Evolutionary conservation across 2,797 vertebrate species (phyloP).

Genomic region (Periophthalmus magnuspinnatus): DNA sequence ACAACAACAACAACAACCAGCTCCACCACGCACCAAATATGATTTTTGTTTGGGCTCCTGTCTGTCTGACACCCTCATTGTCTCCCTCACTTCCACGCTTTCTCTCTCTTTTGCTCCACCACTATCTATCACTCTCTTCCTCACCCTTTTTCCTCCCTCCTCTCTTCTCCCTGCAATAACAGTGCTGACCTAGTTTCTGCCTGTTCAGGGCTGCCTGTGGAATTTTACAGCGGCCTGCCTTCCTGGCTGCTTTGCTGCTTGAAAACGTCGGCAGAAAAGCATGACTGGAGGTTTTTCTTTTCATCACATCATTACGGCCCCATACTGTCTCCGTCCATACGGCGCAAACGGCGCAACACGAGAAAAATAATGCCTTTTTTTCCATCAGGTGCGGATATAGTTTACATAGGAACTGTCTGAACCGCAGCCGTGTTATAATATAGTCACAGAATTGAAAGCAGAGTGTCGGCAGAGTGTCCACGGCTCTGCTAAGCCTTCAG

Average conservation of each 20-base stretch:
- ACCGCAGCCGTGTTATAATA: slow-evolving; percentile 43
- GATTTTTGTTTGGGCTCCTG: slow-evolving; percentile 46
- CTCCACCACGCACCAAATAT: slow-evolving; percentile 29
- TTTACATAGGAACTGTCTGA: slow-evolving; percentile 20
- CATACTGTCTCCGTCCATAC: slow-evolving; percentile 30
- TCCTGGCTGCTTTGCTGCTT: slow-evolving; percentile 76
- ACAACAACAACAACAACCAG: slow-evolving; percentile 22
- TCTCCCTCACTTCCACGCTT: slow-evolving; percentile 44
- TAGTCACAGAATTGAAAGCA: slow-evolving; percentile 60
- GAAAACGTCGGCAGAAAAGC: slow-evolving; percentile 82
- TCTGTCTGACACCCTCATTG: slow-evolving; percentile 56
- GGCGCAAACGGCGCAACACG: slow-evolving; percentile 21
- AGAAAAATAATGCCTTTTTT: slow-evolving; percentile 27
- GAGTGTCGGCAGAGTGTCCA: slow-evolving; percentile 59
- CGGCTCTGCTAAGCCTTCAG: slow-evolving; percentile 66
- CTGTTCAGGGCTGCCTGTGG: slow-evolving; percentile 87
- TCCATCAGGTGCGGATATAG: slow-evolving; percentile 28
- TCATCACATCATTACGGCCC: slow-evolving; percentile 71
- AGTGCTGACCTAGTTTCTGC: slow-evolving; percentile 89
- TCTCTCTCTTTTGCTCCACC: slow-evolving; percentile 18
- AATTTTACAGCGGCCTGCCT: slow-evolving; percentile 89
- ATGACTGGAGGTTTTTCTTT: slow-evolving; percentile 81
- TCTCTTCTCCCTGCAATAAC: slow-evolving; percentile 86
- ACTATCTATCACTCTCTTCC: slow-evolving; percentile 32
- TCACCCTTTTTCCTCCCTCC: slow-evolving; percentile 67